Evolutionary conservation across 2,113 vertebrate genomes (phyloP).

Genomic region (Calyptommatus sinebrachiatus): DNA sequence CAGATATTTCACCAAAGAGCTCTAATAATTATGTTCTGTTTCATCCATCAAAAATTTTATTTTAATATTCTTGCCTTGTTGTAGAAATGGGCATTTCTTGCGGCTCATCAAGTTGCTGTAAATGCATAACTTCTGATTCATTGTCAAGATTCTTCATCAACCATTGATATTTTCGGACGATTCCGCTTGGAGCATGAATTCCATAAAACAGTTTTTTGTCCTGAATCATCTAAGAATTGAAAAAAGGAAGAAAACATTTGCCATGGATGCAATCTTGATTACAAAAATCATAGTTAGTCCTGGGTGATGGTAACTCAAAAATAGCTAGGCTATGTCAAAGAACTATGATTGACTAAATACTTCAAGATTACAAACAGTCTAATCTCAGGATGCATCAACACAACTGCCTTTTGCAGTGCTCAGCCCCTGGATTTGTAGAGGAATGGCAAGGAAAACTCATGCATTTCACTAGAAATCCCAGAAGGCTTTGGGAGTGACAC

Average conservation of each 20-base stretch:
- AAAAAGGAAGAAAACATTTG: constrained; percentile 1
- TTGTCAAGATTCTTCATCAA: constrained; percentile 76
- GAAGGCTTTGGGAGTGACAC: too few relatives aligned
- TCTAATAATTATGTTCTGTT: too few relatives aligned
- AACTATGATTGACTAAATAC: background rate
- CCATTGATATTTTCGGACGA: constrained; percentile 77
- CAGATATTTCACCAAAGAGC: too few relatives aligned
- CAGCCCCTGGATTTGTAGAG: too few relatives aligned
- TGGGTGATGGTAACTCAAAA: too few relatives aligned
- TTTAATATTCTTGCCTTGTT: constrained; percentile 71
- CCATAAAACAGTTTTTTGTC: constrained; percentile 80
- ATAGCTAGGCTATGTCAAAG: background rate
- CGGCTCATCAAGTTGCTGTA: constrained; percentile 63
- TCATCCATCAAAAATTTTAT: too few relatives aligned
- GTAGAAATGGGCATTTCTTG: background rate
- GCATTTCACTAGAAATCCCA: too few relatives aligned
- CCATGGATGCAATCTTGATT: background rate
- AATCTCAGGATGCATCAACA: background rate
- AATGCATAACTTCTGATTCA: background rate
- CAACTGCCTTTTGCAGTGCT: too few relatives aligned
- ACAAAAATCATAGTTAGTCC: background rate
- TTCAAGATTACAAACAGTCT: background rate
- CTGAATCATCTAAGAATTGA: constrained; percentile 63
- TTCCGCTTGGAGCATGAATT: constrained; percentile 68
- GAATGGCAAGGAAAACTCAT: too few relatives aligned